Evolutionary conservation across 1,140 invertebrate species (phyloP).

Genomic region (Drosophila sp.): DNA sequence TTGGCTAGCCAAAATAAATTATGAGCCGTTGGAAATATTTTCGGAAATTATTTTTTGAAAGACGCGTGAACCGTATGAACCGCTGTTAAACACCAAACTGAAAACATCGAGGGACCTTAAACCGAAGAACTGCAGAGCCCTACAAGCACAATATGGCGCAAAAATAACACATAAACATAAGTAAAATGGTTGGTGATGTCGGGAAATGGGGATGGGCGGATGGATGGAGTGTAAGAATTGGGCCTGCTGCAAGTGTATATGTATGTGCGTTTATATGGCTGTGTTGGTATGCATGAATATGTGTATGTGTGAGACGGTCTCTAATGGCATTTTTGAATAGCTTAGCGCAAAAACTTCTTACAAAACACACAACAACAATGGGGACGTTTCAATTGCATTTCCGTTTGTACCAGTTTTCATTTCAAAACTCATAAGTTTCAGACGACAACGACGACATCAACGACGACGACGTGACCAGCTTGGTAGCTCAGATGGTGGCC

Average conservation of each 20-base stretch:
- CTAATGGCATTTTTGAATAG: conserved; percentile 79
- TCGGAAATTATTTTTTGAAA: conserved; percentile 52
- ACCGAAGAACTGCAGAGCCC: conserved; percentile 44
- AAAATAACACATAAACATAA: conserved; percentile 78
- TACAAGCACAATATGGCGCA: conserved; percentile 69
- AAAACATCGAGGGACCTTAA: conserved; percentile 48
- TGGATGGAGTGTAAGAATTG: background rate
- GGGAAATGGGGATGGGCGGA: background rate
- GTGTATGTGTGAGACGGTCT: conserved; percentile 64
- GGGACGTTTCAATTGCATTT: conserved; percentile 81
- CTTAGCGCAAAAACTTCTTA: conserved; percentile 74
- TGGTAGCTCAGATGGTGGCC: conserved; percentile 41
- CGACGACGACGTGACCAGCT: conserved; percentile 66
- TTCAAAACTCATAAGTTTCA: conserved; percentile 81
- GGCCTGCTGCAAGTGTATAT: conserved; percentile 19
- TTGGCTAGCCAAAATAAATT: conserved; percentile 42
- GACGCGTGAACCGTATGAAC: conserved; percentile 54
- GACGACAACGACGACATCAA: conserved; percentile 57
- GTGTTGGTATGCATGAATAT: conserved; percentile 8
- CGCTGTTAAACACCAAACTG: conserved; percentile 56
- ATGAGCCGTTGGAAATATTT: conserved; percentile 37
- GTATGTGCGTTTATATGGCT: conserved; percentile 22
- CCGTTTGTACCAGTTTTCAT: conserved; percentile 80
- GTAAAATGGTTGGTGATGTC: background rate
- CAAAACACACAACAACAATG: conserved; percentile 67